Evolutionary conservation across 1,140 invertebrate species (phyloP).

Genomic region (Neotoxoptera formosana): DNA sequence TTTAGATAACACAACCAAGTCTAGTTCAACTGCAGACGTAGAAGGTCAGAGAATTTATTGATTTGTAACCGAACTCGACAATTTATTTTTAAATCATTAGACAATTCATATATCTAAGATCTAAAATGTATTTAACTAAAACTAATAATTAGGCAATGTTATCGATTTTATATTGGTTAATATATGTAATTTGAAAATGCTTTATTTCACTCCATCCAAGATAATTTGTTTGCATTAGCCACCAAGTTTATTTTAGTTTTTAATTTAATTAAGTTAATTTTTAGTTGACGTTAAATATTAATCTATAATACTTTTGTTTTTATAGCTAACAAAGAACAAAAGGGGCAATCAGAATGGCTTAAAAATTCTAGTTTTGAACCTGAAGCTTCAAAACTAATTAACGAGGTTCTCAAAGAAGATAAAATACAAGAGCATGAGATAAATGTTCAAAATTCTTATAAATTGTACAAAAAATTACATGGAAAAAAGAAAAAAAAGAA

Average conservation of each 20-base stretch:
- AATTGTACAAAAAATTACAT: slow-evolving; percentile 42
- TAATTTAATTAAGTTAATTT: neutral
- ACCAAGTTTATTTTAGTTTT: neutral
- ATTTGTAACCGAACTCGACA: neutral
- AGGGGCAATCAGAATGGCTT: slow-evolving; percentile 33
- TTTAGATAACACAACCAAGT: neutral
- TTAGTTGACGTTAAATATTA: neutral
- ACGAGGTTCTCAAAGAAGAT: neutral
- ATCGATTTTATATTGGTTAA: neutral
- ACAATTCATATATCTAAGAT: neutral
- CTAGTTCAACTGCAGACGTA: neutral
- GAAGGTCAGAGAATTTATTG: neutral
- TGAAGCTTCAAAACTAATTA: slow-evolving; percentile 18
- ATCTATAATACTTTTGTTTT: neutral
- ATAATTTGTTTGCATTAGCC: neutral
- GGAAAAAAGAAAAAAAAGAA: slow-evolving; percentile 44
- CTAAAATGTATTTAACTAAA: neutral
- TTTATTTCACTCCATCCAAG: neutral
- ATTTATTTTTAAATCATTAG: neutral
- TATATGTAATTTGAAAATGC: neutral
- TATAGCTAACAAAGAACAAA: slow-evolving; percentile 11
- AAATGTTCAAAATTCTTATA: slow-evolving; percentile 28
- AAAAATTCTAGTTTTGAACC: slow-evolving; percentile 48
- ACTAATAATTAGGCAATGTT: neutral
- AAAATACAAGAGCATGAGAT: neutral